Evolutionary conservation across 92 coral and sea anemone genomes (phyloP).

Genomic region (Parazoanthus atlanticus): DNA sequence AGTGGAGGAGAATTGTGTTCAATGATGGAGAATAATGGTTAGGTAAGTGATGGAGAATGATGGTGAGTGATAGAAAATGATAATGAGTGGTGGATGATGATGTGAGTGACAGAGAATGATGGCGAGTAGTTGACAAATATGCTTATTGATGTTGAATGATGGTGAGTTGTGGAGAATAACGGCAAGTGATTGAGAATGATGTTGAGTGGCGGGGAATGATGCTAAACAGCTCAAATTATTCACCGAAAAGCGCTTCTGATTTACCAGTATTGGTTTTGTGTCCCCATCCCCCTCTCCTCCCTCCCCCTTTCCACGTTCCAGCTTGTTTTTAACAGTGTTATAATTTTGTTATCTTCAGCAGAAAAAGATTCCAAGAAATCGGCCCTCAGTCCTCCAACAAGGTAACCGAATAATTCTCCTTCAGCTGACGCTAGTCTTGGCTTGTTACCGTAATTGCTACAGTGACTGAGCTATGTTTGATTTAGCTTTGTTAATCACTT

Average conservation of each 20-base stretch:
- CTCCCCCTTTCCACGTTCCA: neutral
- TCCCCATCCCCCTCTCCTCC: neutral
- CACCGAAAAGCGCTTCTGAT: no score
- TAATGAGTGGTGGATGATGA: no score
- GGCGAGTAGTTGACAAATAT: neutral
- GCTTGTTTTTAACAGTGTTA: neutral
- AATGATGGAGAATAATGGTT: no score
- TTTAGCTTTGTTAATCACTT: neutral
- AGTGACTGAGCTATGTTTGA: neutral
- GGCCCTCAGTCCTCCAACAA: neutral
- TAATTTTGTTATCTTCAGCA: slow-evolving; percentile 4
- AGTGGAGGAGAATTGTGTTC: neutral
- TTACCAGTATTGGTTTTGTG: neutral
- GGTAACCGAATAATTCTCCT: slow-evolving; percentile 11
- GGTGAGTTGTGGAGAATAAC: neutral
- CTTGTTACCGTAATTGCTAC: neutral
- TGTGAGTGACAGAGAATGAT: neutral
- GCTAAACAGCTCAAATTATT: no score
- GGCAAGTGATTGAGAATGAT: no score
- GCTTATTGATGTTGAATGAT: neutral
- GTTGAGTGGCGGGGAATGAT: neutral
- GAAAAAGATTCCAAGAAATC: slow-evolving; percentile 39
- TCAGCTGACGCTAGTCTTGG: neutral
- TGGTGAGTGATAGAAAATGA: neutral
- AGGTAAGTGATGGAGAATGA: neutral